A percentile compares a stretch with the other conserved stretches of the same genome.
Evolutionary conservation across 64 coral and sea anemone species (phyloP).

Genomic region (Cladopsammia gracilis): DNA sequence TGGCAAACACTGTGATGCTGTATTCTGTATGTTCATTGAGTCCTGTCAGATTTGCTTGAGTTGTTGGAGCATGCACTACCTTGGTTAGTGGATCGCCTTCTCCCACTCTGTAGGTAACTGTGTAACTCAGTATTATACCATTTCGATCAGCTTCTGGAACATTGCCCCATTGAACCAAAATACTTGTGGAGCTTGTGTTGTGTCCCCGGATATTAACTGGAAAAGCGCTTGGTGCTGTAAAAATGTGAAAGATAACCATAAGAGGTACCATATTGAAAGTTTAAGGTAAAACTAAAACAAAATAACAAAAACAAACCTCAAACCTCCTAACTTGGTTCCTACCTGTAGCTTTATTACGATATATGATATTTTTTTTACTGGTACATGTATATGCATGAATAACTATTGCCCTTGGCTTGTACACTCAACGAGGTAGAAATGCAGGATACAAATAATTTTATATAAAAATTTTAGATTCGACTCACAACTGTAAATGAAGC

Average conservation of each 20-base stretch:
- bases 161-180: constrained; percentile 6
- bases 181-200: background rate
- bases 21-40: background rate
- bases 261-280: background rate
- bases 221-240: background rate
- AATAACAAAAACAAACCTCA: background rate
- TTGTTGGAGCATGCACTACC: background rate
- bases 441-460: too few relatives aligned
- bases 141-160: background rate
- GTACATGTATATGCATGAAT: background rate
- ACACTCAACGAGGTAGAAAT: too few relatives aligned
- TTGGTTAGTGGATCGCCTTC: too few relatives aligned
- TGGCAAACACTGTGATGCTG: background rate
- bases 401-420: too few relatives aligned
- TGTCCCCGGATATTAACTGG: background rate
- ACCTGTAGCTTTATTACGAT: background rate
- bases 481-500: too few relatives aligned
- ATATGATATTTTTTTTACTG: background rate
- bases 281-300: background rate
- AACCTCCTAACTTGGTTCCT: background rate
- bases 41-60: background rate
- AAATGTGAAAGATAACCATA: background rate
- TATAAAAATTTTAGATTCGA: too few relatives aligned
- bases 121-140: constrained; percentile 19
- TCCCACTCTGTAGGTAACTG: background rate